phyloP scores from a whole-genome alignment of 2,888 invertebrate species.

The Caenorhabditis auriculariae region DNA sequence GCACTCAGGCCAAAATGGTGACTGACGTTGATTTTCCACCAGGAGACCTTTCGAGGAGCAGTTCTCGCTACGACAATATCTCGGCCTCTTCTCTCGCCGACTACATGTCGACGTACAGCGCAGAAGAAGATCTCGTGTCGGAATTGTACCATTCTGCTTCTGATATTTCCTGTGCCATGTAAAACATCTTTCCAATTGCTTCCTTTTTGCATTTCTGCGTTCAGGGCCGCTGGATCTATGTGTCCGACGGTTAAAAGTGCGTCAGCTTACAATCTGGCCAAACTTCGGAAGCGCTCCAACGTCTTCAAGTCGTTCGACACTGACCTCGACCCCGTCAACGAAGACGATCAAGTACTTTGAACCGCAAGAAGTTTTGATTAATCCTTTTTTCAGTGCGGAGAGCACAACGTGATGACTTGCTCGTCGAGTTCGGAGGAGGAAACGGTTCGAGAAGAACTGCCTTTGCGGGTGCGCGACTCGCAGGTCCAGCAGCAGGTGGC shows the following conservation, averaged over 20 bases:
- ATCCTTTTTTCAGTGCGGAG: no score
- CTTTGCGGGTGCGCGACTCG: no score
- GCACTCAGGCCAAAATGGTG: no score
- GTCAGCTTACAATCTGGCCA: slow-evolving; percentile 38
- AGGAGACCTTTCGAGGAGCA: no score
- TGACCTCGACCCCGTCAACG: slow-evolving; percentile 40
- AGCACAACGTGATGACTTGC: no score
- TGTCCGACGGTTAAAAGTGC: slow-evolving; percentile 27
- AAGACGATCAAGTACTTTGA: slow-evolving; percentile 19
- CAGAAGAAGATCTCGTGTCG: slow-evolving; percentile 22
- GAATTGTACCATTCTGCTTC: slow-evolving; percentile 39
- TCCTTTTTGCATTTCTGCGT: slow-evolving; percentile 2
- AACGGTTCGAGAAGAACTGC: no score
- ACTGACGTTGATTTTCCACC: no score
- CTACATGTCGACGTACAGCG: slow-evolving; percentile 32
- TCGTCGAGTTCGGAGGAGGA: background rate
- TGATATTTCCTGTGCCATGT: no score
- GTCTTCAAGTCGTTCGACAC: slow-evolving; percentile 47
- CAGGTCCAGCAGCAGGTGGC: no score
- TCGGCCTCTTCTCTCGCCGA: slow-evolving; percentile 47
- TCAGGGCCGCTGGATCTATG: background rate
- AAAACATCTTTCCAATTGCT: no score
- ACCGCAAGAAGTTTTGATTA: background rate
- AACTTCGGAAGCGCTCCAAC: slow-evolving; percentile 28
- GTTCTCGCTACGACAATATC: slow-evolving; percentile 48